Evolutionary conservation across 1,140 invertebrate species (phyloP).

Genomic region (Zaprionus lachaisei): DNA sequence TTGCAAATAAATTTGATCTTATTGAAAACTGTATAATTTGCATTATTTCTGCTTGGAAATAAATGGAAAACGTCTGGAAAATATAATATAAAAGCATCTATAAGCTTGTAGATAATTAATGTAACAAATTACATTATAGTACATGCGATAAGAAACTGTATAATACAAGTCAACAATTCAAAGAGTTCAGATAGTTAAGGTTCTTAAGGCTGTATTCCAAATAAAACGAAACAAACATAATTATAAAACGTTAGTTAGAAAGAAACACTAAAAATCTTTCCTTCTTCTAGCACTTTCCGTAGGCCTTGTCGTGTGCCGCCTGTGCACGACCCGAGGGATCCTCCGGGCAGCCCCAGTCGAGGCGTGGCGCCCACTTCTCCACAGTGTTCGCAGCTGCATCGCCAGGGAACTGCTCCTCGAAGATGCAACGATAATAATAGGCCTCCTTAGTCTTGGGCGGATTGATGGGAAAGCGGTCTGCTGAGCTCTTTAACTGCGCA

Average conservation of each 20-base stretch:
- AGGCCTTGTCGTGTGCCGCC: constrained; percentile 49
- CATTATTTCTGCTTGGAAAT: too few relatives aligned
- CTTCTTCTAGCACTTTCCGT: constrained; percentile 48
- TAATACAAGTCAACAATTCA: too few relatives aligned
- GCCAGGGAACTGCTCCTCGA: constrained; percentile 65
- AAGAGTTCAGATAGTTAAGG: too few relatives aligned
- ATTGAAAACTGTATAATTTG: too few relatives aligned
- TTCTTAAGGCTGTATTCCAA: not conserved
- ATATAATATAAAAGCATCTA: not conserved
- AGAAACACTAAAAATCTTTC: not conserved
- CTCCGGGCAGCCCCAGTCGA: constrained; percentile 73
- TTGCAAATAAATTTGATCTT: too few relatives aligned
- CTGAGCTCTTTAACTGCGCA: constrained; percentile 86
- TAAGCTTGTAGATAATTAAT: not conserved
- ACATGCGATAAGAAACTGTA: too few relatives aligned
- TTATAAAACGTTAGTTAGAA: not conserved
- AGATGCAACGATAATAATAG: constrained; percentile 89
- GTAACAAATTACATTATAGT: not conserved
- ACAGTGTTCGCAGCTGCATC: constrained; percentile 60
- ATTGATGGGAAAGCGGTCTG: constrained; percentile 88
- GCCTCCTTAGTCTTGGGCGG: constrained; percentile 93
- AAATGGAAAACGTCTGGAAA: too few relatives aligned
- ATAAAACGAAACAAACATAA: not conserved
- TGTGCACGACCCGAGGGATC: constrained; percentile 75
- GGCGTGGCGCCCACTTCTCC: constrained; percentile 68